Evolutionary conservation across 2,888 invertebrate species (phyloP).

Genomic region (Fragum whitleyi): DNA sequence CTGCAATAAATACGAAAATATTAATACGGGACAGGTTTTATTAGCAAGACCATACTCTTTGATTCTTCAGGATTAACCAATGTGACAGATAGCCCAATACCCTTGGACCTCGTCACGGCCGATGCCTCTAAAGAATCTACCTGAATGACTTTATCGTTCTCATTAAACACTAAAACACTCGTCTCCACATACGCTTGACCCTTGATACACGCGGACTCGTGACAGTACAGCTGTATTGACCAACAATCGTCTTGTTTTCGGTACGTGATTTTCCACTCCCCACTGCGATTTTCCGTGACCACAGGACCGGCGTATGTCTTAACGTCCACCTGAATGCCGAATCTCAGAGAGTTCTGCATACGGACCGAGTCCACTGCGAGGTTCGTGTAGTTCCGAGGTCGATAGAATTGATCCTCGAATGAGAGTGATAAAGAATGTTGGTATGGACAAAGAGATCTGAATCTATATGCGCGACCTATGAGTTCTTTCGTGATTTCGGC

Average conservation of each 20-base stretch:
- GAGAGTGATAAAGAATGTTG: constrained; percentile 76
- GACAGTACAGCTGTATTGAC: constrained; percentile 83
- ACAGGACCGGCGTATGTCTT: constrained; percentile 83
- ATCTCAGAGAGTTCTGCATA: constrained; percentile 84
- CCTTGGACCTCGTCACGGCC: constrained; percentile 78
- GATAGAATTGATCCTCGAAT: constrained; percentile 80
- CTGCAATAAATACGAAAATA: no score
- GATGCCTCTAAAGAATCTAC: constrained; percentile 79
- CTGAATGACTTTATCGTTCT: constrained; percentile 83
- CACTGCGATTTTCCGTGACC: constrained; percentile 79
- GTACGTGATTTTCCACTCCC: constrained; percentile 85
- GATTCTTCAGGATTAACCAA: constrained; percentile 76
- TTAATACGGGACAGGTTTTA: constrained; percentile 81
- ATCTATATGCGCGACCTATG: constrained; percentile 84
- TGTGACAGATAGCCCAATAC: constrained; percentile 75
- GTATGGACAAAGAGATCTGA: constrained; percentile 83
- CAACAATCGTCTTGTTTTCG: constrained; percentile 82
- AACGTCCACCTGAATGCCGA: constrained; percentile 85
- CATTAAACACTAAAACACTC: constrained; percentile 80
- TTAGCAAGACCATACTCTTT: constrained; percentile 81
- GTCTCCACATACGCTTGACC: constrained; percentile 83
- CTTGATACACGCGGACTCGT: constrained; percentile 82
- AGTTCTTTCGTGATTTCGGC: constrained; percentile 74
- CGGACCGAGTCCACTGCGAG: constrained; percentile 83
- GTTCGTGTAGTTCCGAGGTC: constrained; percentile 83